phyloP scores from a whole-genome alignment of 2,888 invertebrate species.

The Alsophila aescularia region DNA sequence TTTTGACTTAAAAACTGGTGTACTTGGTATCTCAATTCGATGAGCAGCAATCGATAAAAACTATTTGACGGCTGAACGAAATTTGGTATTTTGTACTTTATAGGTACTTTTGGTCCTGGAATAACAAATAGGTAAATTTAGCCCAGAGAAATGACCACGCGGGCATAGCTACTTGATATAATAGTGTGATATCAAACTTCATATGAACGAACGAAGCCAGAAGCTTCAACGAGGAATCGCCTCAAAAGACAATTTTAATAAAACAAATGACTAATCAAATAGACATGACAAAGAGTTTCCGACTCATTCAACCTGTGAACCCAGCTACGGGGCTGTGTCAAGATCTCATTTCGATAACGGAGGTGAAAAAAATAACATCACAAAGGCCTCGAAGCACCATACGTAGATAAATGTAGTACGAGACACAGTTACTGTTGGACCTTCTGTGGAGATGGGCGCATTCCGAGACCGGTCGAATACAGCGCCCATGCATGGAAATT shows the following conservation, averaged over 20 bases:
- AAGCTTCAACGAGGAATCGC: not conserved
- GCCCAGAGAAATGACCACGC: too few species aligned
- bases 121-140: too few species aligned
- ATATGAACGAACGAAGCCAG: too few species aligned
- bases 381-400: constrained; percentile 6
- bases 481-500: constrained; percentile 26
- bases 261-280: constrained; percentile 20
- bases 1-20: too few species aligned
- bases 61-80: too few species aligned
- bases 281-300: constrained; percentile 19
- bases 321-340: constrained; percentile 39
- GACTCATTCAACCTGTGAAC: constrained; percentile 58
- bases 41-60: too few species aligned
- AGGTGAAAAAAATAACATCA: constrained; percentile 47
- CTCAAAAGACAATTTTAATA: not conserved
- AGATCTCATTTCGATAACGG: constrained; percentile 43
- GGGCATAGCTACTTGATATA: too few species aligned
- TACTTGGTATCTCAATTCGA: too few species aligned
- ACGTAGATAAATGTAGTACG: not conserved
- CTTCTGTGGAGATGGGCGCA: constrained; percentile 21
- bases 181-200: too few species aligned
- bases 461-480: constrained; percentile 27
- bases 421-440: not conserved
- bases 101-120: too few species aligned
- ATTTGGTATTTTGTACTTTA: too few species aligned